Conservation (phyloP, 2,888 invertebrate genomes). For the Meloe dianella region DNA sequence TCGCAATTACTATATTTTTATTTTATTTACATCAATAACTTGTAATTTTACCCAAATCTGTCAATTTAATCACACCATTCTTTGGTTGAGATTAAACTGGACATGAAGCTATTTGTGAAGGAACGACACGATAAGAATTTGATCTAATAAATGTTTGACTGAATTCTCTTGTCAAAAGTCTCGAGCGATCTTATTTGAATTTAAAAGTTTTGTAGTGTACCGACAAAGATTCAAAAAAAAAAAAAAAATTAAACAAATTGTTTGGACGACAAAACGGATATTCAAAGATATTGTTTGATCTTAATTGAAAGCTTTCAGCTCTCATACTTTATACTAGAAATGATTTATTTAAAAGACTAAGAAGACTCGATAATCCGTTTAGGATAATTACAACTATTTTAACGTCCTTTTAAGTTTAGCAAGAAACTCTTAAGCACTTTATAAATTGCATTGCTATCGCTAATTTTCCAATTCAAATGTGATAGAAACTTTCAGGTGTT, state of each 20-base stretch:
- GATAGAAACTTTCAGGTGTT: too few species aligned
- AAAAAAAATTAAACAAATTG: not conserved
- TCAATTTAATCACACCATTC: not conserved
- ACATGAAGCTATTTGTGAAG: not conserved
- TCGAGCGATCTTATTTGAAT: not conserved
- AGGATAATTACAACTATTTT: not conserved
- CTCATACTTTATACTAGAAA: too few species aligned
- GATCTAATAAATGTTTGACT: slow-evolving; percentile 8
- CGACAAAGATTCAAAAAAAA: not conserved
- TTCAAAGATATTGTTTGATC: not conserved
- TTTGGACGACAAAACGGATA: too few species aligned
- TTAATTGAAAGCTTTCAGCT: not conserved
- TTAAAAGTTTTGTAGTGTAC: not conserved
- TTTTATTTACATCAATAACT: not conserved
- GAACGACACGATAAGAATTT: not conserved
- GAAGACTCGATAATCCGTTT: not conserved
- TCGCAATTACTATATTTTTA: not conserved
- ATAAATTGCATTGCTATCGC: not conserved
- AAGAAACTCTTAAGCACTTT: not conserved
- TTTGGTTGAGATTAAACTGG: slow-evolving; percentile 3
- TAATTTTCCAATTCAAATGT: slow-evolving; percentile 13
- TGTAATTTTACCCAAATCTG: not conserved
- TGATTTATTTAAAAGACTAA: too few species aligned
- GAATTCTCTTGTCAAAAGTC: not conserved
- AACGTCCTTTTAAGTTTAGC: not conserved